Conservation (phyloP, 2,113 vertebrate genomes). For the Mola mola region DNA sequence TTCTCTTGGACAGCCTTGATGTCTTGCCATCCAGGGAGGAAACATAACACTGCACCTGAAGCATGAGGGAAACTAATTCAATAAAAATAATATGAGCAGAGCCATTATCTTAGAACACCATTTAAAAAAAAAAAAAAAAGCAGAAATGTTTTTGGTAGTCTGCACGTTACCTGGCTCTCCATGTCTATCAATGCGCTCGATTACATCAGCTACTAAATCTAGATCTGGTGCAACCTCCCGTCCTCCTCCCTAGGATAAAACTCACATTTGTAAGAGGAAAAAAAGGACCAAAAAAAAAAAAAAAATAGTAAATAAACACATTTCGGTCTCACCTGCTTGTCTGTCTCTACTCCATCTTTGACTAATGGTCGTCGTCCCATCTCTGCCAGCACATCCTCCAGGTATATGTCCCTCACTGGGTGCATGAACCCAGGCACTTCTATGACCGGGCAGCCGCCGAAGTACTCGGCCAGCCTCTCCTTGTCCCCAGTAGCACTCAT, state of each 20-base stretch:
- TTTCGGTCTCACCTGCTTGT: constrained; percentile 33
- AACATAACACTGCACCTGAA: constrained; percentile 95
- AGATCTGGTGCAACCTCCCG: constrained; percentile 84
- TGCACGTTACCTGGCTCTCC: constrained; percentile 86
- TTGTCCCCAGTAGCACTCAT: constrained; percentile 97
- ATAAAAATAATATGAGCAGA: background rate
- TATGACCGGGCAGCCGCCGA: constrained; percentile 88
- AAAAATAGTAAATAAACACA: background rate
- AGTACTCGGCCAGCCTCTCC: constrained; percentile 89
- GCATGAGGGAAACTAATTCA: background rate
- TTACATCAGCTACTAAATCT: constrained; percentile 89
- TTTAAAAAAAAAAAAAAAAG: background rate
- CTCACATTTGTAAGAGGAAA: background rate
- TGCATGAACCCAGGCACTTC: constrained; percentile 96
- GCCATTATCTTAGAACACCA: background rate
- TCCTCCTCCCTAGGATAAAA: constrained; percentile 68
- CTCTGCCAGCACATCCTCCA: constrained; percentile 91
- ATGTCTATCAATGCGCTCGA: constrained; percentile 87
- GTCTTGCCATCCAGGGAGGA: constrained; percentile 97
- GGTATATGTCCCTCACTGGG: constrained; percentile 89
- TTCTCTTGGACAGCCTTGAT: constrained; percentile 91
- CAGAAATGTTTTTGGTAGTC: background rate
- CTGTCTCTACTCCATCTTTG: rapidly evolving
- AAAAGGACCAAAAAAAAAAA: rapidly evolving
- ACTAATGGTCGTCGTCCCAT: constrained; percentile 72